Conservation (phyloP, 2,888 invertebrate genomes). For the Philonicus albiceps region DNA sequence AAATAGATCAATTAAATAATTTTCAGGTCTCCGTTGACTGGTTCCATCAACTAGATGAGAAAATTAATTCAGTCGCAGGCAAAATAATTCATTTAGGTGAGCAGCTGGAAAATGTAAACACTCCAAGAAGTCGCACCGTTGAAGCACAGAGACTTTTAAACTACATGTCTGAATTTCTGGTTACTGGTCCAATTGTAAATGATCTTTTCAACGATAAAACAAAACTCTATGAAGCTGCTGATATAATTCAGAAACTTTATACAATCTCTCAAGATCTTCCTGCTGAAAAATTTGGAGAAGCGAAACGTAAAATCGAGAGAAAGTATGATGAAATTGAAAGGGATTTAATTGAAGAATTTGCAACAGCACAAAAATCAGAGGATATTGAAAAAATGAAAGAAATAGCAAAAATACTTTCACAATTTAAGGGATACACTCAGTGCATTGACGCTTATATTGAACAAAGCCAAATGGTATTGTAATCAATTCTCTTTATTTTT, state of each 20-base stretch:
- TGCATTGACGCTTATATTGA: conserved; percentile 98
- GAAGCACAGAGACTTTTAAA: conserved; percentile 94
- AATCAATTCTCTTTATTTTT: neutral
- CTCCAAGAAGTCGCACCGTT: conserved; percentile 90
- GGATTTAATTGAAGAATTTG: conserved; percentile 93
- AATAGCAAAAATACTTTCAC: conserved; percentile 88
- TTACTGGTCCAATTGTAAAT: conserved; percentile 83
- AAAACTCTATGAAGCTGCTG: conserved; percentile 89
- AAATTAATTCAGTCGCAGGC: conserved; percentile 96
- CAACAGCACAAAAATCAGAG: conserved; percentile 83
- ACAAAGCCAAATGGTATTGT: conserved; percentile 85
- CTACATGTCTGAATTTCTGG: conserved; percentile 90
- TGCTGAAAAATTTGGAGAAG: conserved; percentile 82
- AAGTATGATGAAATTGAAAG: conserved; percentile 92
- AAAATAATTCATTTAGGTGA: conserved; percentile 98
- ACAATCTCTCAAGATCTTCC: conserved; percentile 96
- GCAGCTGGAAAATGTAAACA: conserved; percentile 95
- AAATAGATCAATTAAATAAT: neutral
- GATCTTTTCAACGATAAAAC: conserved; percentile 84
- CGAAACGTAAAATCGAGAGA: conserved; percentile 83
- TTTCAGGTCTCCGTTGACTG: conserved; percentile 80
- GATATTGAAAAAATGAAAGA: conserved; percentile 91
- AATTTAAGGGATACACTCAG: conserved; percentile 96
- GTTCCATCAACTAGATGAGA: conserved; percentile 91
- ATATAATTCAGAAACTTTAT: conserved; percentile 95